Evolutionary conservation across 2,113 vertebrate genomes (phyloP), one percentile per base, ranked within the genome.

Genomic region (Catagonus wagneri): DNA sequence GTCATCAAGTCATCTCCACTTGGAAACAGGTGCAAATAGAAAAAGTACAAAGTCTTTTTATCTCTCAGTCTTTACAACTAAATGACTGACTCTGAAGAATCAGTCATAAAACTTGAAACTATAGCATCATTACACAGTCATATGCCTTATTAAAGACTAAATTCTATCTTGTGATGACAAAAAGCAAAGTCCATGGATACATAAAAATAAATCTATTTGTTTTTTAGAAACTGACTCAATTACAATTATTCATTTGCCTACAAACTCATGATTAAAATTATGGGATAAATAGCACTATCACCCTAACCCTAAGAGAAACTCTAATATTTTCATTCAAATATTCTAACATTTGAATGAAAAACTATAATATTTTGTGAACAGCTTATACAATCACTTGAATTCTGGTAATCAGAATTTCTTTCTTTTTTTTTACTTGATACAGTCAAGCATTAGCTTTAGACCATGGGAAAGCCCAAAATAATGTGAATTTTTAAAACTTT

Each of bases 121-220:
- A 7, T 52, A 52, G 13, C 52, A 54, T 80, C 22, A 54, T 84
- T 76, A 58, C n/a, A 23, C 52, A 78, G 11, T 68, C 29, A 89
- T 3, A 60, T 17, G 17, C 3, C 93, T 76, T 85, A 87, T 81
- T 91, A 90, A 93, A 85, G 72, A 85, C 78, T 81, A 93, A 93
- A 93, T 71, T 65, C 34, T 72, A 54, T 14, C 25, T 83, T 89
- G 2, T 23, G 10, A 8, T 29, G 20, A 74, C 15, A 84, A 80
- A 80, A 79, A 60, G 6, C 22, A 3, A 84, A 32, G 76, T 60
- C 6, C 29, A 84, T 20, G 1, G 23, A 78, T 15, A 56, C 1
- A n/a, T 44, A 66, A 80, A 90, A 79, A 89, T 65, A 71, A 75
- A 65, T 32, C 23, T n/a, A 25, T 13, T 1, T 89, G 29, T 54